A percentile compares a stretch with the other conserved stretches of the same genome.
These are phyloP conservation scores for Leptestheria dahalacensis DNA, from an alignment of 1,140 invertebrate species.

Conservation along the genomic window DNA sequence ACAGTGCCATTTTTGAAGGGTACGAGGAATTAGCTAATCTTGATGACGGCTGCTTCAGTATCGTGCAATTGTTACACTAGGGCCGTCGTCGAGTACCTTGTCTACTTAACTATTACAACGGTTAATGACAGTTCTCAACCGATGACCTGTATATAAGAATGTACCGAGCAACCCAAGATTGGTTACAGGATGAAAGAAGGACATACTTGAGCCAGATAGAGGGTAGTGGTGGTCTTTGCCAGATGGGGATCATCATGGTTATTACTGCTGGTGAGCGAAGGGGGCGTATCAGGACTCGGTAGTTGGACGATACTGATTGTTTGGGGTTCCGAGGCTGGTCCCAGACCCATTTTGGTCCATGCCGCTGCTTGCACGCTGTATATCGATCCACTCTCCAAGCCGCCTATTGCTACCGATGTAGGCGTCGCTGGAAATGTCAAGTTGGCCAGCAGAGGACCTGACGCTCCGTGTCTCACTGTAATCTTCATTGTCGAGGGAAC, in stretches of 20 bases:
- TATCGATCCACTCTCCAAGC: conserved; percentile 7
- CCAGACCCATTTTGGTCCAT: conserved; percentile 12
- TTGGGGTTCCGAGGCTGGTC: conserved; percentile 9
- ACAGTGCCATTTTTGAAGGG: no score
- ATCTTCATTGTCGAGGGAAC: no score
- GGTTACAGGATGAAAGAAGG: background rate
- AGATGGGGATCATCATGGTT: background rate
- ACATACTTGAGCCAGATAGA: background rate
- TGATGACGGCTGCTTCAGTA: no score
- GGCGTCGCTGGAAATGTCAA: conserved; percentile 13
- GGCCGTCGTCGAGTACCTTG: no score
- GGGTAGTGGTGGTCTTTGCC: background rate
- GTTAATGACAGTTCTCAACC: no score
- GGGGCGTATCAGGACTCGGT: background rate
- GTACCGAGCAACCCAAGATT: no score
- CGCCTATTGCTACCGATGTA: conserved; percentile 13
- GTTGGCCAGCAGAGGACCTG: conserved; percentile 11
- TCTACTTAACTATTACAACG: no score
- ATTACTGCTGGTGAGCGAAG: background rate
- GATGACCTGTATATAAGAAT: no score
- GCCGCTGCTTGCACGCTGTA: conserved; percentile 11
- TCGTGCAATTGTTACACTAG: no score
- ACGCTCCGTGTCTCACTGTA: background rate
- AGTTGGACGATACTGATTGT: background rate
- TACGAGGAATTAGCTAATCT: no score